These are phyloP conservation scores for Threskiornis aethiopicus DNA, from an alignment of 2,797 vertebrate species.

Conservation along the genomic window DNA sequence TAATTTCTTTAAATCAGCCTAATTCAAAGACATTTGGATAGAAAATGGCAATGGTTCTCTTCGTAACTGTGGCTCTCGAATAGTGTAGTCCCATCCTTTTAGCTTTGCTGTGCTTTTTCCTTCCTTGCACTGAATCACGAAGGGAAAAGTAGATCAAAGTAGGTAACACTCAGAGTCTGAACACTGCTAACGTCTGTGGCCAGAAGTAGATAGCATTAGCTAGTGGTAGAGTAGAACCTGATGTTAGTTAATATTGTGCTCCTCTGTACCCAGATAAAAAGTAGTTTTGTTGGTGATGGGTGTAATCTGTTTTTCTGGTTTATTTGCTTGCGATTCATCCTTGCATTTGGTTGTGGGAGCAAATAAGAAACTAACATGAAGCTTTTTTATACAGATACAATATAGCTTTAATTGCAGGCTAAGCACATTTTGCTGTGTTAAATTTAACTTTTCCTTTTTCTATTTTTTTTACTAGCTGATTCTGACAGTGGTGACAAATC, in stretches of 20 bases:
- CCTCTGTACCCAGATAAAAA: not conserved
- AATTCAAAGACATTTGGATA: constrained; percentile 7
- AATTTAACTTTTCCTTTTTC: not conserved
- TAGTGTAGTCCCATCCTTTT: constrained; percentile 39
- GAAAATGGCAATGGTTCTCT: constrained; percentile 53
- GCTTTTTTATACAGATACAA: not conserved
- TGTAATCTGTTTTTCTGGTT: constrained; percentile 4
- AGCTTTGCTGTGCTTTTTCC: constrained; percentile 37
- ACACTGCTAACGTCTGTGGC: not conserved
- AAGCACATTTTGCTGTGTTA: not conserved
- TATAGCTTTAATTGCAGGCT: not conserved
- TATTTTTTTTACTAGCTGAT: constrained; percentile 56
- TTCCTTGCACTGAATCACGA: not conserved
- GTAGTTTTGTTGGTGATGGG: constrained; percentile 64
- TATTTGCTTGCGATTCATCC: constrained; percentile 30
- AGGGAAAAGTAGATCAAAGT: constrained; percentile 28
- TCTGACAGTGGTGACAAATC: constrained; percentile 72
- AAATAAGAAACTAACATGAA: constrained; percentile 17
- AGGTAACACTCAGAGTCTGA: not conserved
- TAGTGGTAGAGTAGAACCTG: constrained; percentile 59
- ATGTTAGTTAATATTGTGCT: constrained; percentile 9
- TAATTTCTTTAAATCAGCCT: not conserved
- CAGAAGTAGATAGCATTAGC: constrained; percentile 50
- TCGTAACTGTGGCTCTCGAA: constrained; percentile 72
- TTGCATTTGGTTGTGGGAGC: constrained; percentile 35